Percentiles rank a stretch among this genome's conserved stretches.
These are phyloP conservation scores for Glossophaga mutica DNA, from an alignment of 2,797 vertebrate genomes.

Conservation along the genomic window DNA sequence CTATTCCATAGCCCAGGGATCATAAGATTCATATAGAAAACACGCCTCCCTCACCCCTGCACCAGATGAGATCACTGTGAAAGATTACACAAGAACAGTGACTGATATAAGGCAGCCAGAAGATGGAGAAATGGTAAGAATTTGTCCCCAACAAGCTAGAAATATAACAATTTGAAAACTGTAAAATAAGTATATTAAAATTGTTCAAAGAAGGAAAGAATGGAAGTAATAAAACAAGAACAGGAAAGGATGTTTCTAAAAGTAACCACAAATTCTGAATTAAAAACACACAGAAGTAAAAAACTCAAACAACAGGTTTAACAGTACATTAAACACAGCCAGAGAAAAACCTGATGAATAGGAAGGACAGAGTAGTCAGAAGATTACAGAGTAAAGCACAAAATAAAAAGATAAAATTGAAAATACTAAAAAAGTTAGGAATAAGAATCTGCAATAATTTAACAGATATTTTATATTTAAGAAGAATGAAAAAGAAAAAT, in stretches of 20 bases:
- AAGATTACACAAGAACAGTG: background rate
- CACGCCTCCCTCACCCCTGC: background rate
- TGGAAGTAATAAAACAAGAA: background rate
- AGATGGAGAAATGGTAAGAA: background rate
- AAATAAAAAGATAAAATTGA: background rate
- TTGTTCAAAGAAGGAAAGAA: background rate
- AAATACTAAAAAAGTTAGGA: background rate
- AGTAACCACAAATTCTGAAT: background rate
- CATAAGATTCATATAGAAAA: background rate
- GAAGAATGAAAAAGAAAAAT: background rate
- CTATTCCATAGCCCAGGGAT: background rate
- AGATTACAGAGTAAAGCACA: background rate
- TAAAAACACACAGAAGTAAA: background rate
- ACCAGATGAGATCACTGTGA: background rate
- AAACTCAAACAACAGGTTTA: background rate
- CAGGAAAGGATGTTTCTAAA: background rate
- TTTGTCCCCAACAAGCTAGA: background rate
- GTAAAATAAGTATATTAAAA: background rate
- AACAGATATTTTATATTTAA: background rate
- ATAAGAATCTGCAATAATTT: background rate
- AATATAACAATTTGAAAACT: background rate
- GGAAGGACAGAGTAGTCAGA: background rate
- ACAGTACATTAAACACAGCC: background rate
- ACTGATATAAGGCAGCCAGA: background rate
- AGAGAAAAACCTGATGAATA: background rate